Conservation (phyloP, 2,888 invertebrate species). For the Mycalesis mineus region DNA sequence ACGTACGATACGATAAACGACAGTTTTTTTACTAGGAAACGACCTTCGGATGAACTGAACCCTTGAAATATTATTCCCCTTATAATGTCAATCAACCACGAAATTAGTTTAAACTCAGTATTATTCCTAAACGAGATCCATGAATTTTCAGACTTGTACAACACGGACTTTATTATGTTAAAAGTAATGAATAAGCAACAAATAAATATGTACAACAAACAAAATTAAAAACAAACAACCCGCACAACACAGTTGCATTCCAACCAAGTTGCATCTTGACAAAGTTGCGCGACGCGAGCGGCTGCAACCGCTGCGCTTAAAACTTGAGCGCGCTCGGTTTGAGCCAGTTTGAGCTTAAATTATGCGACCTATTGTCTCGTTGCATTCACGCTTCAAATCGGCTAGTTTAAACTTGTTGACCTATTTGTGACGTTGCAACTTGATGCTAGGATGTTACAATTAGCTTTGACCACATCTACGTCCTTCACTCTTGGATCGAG, state of each 20-base stretch:
- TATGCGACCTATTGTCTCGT: slow-evolving; percentile 9
- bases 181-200: too few relatives aligned
- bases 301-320: slow-evolving; percentile 7
- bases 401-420: slow-evolving; percentile 3
- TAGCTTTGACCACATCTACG: neutral
- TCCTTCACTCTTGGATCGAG: too few relatives aligned
- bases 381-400: slow-evolving; percentile 2
- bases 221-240: neutral
- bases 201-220: neutral
- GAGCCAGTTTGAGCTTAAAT: slow-evolving; percentile 3
- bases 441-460: neutral
- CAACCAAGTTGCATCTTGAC: slow-evolving; percentile 12
- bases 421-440: neutral
- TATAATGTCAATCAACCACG: too few relatives aligned
- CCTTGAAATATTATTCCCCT: too few relatives aligned
- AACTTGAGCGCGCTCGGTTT: slow-evolving; percentile 5
- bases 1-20: too few relatives aligned
- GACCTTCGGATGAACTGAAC: too few relatives aligned
- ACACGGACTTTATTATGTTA: too few relatives aligned
- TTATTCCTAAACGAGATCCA: too few relatives aligned
- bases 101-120: too few relatives aligned
- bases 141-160: too few relatives aligned
- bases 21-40: too few relatives aligned
- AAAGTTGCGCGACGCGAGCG: slow-evolving; percentile 6
- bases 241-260: slow-evolving; percentile 3